Conservation (phyloP, 92 coral and sea anemone genomes). For the Ricordea florida region DNA sequence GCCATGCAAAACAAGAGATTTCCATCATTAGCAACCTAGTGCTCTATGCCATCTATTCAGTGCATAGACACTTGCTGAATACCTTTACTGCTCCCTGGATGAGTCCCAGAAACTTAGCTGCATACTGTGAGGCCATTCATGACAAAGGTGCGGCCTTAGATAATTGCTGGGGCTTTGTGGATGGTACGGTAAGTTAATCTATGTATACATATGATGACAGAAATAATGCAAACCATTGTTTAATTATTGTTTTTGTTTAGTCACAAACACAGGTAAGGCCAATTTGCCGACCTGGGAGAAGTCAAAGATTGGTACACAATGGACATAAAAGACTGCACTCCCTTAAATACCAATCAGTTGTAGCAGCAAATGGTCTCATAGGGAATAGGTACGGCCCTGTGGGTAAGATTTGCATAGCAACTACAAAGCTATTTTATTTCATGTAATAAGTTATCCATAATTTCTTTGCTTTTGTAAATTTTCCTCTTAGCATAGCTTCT, state of each 20-base stretch:
- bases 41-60: slow-evolving; percentile 48
- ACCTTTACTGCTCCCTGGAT: slow-evolving; percentile 40
- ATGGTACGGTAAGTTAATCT: slow-evolving; percentile 41
- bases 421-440: background rate
- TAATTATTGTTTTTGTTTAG: slow-evolving; percentile 1
- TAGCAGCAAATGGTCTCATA: slow-evolving; percentile 48
- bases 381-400: slow-evolving; percentile 28
- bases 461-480: slow-evolving; percentile 2
- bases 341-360: slow-evolving; percentile 42
- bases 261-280: slow-evolving; percentile 35
- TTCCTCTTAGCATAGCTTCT: slow-evolving; percentile 10
- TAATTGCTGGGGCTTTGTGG: slow-evolving; percentile 54
- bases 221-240: background rate
- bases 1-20: slow-evolving; percentile 40
- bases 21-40: slow-evolving; percentile 45
- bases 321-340: slow-evolving; percentile 45
- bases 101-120: slow-evolving; percentile 27
- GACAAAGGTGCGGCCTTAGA: slow-evolving; percentile 39
- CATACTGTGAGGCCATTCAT: slow-evolving; percentile 43
- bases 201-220: background rate
- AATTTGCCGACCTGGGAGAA: slow-evolving; percentile 53
- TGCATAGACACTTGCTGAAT: slow-evolving; percentile 43
- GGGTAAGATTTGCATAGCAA: slow-evolving; percentile 33
- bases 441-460: slow-evolving; percentile 6
- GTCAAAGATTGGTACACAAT: slow-evolving; percentile 38